A percentile compares a stretch with the other conserved stretches of the same genome.
Conservation (phyloP, 2,113 vertebrate genomes). For the Albula goreensis region DNA sequence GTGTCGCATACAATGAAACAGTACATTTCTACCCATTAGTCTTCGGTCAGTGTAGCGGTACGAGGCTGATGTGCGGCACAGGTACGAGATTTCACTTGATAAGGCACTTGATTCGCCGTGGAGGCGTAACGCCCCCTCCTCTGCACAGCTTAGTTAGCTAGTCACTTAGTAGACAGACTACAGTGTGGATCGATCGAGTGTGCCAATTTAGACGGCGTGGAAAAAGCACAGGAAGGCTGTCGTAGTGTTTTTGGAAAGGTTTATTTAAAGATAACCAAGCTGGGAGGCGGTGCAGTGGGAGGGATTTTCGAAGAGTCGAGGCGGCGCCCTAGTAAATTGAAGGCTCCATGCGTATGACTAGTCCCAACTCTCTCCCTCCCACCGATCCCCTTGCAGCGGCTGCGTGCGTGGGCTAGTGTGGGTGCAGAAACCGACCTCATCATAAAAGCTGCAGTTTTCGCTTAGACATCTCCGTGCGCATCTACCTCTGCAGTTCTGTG, state of each 20-base stretch:
- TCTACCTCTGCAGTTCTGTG: slow-evolving; percentile 9
- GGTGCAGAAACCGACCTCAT: slow-evolving; percentile 44
- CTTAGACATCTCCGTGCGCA: not conserved
- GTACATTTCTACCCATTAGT: not conserved
- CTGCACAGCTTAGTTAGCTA: not conserved
- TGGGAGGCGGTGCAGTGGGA: slow-evolving; percentile 34
- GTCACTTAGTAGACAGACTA: not conserved
- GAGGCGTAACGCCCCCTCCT: not conserved
- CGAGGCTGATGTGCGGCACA: not conserved
- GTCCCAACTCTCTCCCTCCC: slow-evolving; percentile 42
- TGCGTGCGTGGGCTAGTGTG: slow-evolving; percentile 62
- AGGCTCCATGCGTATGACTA: slow-evolving; percentile 44
- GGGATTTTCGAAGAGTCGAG: slow-evolving; percentile 12
- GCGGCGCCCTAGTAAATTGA: slow-evolving; percentile 37
- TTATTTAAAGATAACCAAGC: not conserved
- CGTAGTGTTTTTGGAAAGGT: not conserved
- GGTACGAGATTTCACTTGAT: not conserved
- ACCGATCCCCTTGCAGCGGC: slow-evolving; percentile 46
- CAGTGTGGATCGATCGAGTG: not conserved
- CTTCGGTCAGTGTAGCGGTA: not conserved
- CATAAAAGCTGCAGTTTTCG: slow-evolving; percentile 15
- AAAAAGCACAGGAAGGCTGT: not conserved
- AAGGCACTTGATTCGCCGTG: not conserved
- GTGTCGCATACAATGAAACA: not conserved
- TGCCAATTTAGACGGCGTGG: not conserved